Evolutionary conservation across 1,140 invertebrate genomes (phyloP).

Genomic region (Drosophila tsacasi): DNA sequence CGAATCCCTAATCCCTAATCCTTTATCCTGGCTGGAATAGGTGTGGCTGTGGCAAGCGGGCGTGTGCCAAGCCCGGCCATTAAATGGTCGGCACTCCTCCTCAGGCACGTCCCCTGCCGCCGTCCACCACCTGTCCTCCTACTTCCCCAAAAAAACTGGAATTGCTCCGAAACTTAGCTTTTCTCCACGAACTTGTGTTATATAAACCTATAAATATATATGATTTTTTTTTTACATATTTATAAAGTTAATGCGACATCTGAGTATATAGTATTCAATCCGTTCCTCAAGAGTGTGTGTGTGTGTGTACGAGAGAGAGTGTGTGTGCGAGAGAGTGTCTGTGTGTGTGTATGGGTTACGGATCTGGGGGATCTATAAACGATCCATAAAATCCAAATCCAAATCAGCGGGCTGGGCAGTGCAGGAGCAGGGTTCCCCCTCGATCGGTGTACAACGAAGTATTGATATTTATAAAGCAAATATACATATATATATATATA

Average conservation of each 20-base stretch:
- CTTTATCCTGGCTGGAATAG: no score
- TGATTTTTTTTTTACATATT: conserved; percentile 16
- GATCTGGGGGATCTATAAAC: not conserved
- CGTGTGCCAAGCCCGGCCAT: conserved; percentile 34
- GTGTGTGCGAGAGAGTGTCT: conserved; percentile 1
- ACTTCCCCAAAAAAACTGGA: no score
- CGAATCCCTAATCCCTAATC: no score
- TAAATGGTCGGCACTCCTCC: conserved; percentile 36
- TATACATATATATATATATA: conserved; percentile 6
- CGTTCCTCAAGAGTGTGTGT: conserved; percentile 52
- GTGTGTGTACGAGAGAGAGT: not conserved
- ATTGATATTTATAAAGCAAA: conserved; percentile 67
- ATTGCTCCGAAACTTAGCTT: conserved; percentile 60
- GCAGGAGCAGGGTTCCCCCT: conserved; percentile 11
- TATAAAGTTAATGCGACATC: conserved; percentile 61
- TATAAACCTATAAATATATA: conserved; percentile 20
- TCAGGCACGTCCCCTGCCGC: conserved; percentile 6
- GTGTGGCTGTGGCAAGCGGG: not conserved
- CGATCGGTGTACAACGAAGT: conserved; percentile 72
- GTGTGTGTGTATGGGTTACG: not conserved
- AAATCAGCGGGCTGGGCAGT: conserved; percentile 20
- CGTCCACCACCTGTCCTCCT: not conserved
- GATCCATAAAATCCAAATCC: conserved; percentile 1
- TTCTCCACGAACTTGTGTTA: conserved; percentile 73
- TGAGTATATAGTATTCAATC: conserved; percentile 77